Conservation (phyloP, 2,888 invertebrate species). For the Julus scanicus region DNA sequence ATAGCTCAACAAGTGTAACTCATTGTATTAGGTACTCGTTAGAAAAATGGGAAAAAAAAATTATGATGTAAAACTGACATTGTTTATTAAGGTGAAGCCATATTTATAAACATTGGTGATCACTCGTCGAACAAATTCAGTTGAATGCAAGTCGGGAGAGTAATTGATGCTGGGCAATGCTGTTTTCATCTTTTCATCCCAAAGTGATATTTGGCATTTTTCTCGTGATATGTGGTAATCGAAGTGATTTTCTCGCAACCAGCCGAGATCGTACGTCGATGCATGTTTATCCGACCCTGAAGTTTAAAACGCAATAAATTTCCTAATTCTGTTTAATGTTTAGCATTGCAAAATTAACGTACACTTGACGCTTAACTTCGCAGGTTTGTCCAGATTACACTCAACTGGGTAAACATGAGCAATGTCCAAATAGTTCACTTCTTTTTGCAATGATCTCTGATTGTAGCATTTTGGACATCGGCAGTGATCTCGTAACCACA, state of each 20-base stretch:
- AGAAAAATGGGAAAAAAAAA: background rate
- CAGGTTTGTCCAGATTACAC: background rate
- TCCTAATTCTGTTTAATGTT: constrained; percentile 4
- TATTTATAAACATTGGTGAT: constrained; percentile 61
- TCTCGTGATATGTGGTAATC: background rate
- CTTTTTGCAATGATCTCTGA: background rate
- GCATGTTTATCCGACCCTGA: constrained; percentile 54
- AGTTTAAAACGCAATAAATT: background rate
- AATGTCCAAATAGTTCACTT: constrained; percentile 15
- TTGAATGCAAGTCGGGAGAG: background rate
- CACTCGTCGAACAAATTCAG: constrained; percentile 60
- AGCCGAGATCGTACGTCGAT: constrained; percentile 48
- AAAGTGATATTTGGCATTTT: constrained; percentile 44
- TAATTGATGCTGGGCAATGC: constrained; percentile 49
- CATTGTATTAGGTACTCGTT: no score
- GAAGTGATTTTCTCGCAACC: constrained; percentile 52
- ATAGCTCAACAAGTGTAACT: no score
- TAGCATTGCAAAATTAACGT: background rate
- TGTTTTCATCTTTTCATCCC: constrained; percentile 40
- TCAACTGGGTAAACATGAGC: background rate
- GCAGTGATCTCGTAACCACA: constrained; percentile 54
- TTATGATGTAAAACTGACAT: background rate
- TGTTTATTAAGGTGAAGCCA: constrained; percentile 59
- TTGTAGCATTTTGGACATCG: constrained; percentile 54
- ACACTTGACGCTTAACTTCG: background rate